Conservation (phyloP, 2,113 vertebrate genomes). For the Phalacrocorax pelagicus region DNA sequence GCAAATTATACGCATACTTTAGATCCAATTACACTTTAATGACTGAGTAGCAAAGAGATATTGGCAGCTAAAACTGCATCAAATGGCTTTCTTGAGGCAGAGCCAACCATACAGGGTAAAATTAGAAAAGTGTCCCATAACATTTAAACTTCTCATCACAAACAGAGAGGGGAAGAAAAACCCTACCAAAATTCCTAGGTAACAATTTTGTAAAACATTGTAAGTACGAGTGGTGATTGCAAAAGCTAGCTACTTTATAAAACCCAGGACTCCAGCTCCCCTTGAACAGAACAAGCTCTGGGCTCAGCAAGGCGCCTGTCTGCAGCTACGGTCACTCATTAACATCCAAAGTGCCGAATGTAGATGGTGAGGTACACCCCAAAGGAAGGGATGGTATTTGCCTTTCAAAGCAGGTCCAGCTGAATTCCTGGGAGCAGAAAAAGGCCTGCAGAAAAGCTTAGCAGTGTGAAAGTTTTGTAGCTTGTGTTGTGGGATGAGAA, state of each 20-base stretch:
- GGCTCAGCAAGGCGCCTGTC: neutral
- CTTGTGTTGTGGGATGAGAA: neutral
- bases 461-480: neutral
- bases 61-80: neutral
- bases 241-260: neutral
- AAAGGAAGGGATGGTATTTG: neutral
- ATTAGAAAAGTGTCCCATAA: neutral
- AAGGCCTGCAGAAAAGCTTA: neutral
- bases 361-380: neutral
- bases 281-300: neutral
- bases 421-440: neutral
- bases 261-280: neutral
- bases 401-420: neutral
- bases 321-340: neutral
- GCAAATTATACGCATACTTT: neutral
- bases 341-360: neutral
- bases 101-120: neutral
- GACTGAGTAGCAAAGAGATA: neutral
- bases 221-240: neutral
- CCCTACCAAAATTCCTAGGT: neutral
- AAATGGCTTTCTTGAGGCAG: neutral
- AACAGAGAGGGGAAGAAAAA: neutral
- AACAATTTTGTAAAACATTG: neutral
- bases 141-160: neutral
- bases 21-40: constrained; percentile 10